These are phyloP conservation scores for Branchipolynoe longqiensis DNA, from an alignment of 2,888 invertebrate species.

Conservation along the genomic window DNA sequence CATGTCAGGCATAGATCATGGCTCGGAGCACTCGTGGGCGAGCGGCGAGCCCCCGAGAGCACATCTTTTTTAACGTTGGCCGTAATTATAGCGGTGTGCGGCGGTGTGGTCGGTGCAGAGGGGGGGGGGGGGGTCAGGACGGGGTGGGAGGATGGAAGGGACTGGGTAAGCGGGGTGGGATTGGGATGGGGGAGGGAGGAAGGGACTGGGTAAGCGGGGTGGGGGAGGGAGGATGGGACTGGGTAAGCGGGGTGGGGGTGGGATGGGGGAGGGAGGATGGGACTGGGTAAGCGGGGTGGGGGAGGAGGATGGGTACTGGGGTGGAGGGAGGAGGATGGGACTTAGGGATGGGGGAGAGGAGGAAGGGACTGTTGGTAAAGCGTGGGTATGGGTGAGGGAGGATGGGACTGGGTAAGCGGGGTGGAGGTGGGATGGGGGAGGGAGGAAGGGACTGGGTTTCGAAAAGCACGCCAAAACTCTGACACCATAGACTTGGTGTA, in stretches of 20 bases:
- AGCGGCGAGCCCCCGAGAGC: background rate
- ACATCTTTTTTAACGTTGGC: constrained; percentile 2
- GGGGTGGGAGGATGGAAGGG: background rate
- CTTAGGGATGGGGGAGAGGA: background rate
- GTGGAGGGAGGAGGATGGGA: background rate
- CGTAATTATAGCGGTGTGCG: background rate
- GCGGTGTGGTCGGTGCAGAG: background rate
- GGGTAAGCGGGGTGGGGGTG: background rate
- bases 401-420: background rate
- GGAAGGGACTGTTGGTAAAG: background rate
- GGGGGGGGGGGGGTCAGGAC: too few species aligned
- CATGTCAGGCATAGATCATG: constrained; percentile 52
- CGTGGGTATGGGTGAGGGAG: background rate
- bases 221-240: background rate
- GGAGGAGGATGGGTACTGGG: too few species aligned
- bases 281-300: background rate
- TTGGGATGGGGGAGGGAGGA: background rate
- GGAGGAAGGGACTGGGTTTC: background rate
- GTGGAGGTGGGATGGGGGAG: background rate
- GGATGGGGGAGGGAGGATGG: background rate
- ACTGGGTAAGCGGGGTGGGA: background rate
- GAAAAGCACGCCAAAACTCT: too few species aligned
- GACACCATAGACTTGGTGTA: too few species aligned
- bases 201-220: background rate
- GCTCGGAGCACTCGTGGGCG: background rate